Conservation (phyloP, 2,113 vertebrate species). For the Urocolius indicus region DNA sequence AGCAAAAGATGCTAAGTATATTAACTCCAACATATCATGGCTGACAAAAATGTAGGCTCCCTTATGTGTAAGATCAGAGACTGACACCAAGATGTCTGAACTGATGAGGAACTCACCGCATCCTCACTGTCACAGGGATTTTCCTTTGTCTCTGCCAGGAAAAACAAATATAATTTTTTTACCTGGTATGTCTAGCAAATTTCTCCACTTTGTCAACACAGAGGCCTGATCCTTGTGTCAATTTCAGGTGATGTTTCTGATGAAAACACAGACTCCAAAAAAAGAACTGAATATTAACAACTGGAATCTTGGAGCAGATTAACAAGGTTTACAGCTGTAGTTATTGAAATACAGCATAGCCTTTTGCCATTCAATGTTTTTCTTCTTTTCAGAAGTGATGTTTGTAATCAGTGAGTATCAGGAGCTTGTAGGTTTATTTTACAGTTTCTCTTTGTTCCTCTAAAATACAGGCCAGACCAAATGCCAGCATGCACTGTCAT, state of each 20-base stretch:
- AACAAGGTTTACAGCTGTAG: background rate
- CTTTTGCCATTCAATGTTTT: background rate
- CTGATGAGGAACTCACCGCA: background rate
- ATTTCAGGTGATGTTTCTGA: background rate
- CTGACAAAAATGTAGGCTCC: background rate
- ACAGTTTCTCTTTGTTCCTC: background rate
- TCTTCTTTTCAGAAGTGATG: background rate
- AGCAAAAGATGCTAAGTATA: background rate
- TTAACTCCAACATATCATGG: accelerated
- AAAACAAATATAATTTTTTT: background rate
- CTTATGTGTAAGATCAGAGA: background rate
- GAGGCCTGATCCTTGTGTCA: background rate
- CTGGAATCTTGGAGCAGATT: background rate
- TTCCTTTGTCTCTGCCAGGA: background rate
- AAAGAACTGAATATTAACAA: background rate
- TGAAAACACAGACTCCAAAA: background rate
- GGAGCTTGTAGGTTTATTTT: background rate
- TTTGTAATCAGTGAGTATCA: background rate
- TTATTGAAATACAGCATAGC: background rate
- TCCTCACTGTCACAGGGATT: background rate
- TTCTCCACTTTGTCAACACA: background rate
- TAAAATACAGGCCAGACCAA: background rate
- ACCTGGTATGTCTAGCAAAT: background rate
- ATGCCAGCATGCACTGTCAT: background rate
- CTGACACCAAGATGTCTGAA: accelerated